phyloP scores from a whole-genome alignment of 1,140 invertebrate genomes.

The Uloborus diversus region DNA sequence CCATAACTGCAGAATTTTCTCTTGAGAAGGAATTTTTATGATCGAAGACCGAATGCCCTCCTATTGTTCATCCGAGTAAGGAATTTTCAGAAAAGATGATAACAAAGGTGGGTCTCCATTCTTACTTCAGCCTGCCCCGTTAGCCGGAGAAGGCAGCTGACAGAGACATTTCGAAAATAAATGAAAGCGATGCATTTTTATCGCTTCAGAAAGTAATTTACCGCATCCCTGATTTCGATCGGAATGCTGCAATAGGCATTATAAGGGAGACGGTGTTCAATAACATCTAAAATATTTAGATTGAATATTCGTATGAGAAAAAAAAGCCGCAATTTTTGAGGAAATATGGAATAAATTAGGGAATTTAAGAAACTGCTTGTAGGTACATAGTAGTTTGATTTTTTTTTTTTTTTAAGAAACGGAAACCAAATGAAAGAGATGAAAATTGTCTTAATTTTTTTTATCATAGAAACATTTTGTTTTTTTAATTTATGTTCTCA shows the following conservation, averaged over 20 bases:
- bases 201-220: slow-evolving; percentile 26
- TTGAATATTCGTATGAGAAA: no score
- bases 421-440: no score
- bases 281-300: no score
- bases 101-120: background rate
- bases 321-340: no score
- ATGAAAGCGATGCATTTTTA: slow-evolving; percentile 26
- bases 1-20: no score
- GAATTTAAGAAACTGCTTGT: no score
- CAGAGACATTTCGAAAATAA: slow-evolving; percentile 46
- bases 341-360: no score
- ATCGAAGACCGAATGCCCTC: slow-evolving; percentile 11
- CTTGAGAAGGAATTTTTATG: background rate
- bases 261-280: background rate
- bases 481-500: no score
- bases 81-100: slow-evolving; percentile 7
- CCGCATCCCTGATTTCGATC: slow-evolving; percentile 6
- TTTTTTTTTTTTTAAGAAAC: no score
- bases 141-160: slow-evolving; percentile 35
- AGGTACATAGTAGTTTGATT: no score
- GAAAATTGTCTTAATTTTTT: no score
- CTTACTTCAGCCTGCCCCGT: background rate
- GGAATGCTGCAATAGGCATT: slow-evolving; percentile 22
- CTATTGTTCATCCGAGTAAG: slow-evolving; percentile 3
- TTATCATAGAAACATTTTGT: no score